These are phyloP conservation scores for Cataglyphis hispanica DNA, from an alignment of 1,140 invertebrate species.

Conservation along the genomic window DNA sequence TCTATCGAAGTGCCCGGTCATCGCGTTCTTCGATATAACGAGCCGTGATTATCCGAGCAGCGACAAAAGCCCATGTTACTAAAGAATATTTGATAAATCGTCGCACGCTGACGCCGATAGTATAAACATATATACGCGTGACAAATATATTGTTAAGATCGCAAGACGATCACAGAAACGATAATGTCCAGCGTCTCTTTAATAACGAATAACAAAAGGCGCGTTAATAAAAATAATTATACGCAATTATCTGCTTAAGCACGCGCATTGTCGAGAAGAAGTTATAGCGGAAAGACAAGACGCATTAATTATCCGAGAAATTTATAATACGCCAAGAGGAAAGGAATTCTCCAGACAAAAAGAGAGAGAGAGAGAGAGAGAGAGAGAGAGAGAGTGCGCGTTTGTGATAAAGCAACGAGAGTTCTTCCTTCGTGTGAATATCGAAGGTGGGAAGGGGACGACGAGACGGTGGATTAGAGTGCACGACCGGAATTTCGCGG, in stretches of 20 bases:
- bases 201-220: neutral
- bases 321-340: conserved; percentile 65
- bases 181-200: no score
- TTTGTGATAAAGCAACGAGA: conserved; percentile 54
- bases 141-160: conserved; percentile 15
- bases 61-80: conserved; percentile 66
- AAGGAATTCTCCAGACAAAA: conserved; percentile 21
- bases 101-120: conserved; percentile 1
- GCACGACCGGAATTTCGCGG: conserved; percentile 73
- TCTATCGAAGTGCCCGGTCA: conserved; percentile 59
- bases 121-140: conserved; percentile 10
- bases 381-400: conserved; percentile 6
- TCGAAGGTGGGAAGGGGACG: conserved; percentile 66
- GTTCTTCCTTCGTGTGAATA: conserved; percentile 63
- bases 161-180: no score
- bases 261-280: conserved; percentile 1
- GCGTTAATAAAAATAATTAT: neutral
- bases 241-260: neutral
- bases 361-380: no score
- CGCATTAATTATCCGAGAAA: conserved; percentile 63
- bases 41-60: conserved; percentile 45
- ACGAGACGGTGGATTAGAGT: conserved; percentile 68
- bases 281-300: conserved; percentile 16
- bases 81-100: conserved; percentile 62
- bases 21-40: conserved; percentile 66